A percentile compares a stretch with the other conserved stretches of the same genome.
phyloP scores from a whole-genome alignment of 2,113 vertebrate genomes.

The Prionailurus bengalensis region DNA sequence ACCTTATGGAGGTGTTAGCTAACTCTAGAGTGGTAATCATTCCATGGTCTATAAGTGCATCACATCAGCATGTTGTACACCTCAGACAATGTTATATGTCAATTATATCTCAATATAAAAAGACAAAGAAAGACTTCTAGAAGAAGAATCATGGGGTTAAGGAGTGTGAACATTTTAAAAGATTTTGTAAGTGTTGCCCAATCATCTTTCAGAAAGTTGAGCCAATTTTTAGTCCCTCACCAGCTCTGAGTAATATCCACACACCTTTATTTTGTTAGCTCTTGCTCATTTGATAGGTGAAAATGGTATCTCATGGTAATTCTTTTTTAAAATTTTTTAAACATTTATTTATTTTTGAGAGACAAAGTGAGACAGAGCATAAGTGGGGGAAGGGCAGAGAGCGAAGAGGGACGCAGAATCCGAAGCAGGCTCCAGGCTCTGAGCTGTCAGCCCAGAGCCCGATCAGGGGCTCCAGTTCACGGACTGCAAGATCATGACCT shows the following conservation, averaged over 20 bases:
- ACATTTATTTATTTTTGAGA: too few species aligned
- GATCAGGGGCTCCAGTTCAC: too few species aligned
- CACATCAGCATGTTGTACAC: neutral
- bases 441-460: too few species aligned
- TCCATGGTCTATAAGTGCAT: neutral
- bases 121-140: neutral
- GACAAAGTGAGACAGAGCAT: too few species aligned
- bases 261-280: neutral
- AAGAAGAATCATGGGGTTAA: conserved; percentile 37
- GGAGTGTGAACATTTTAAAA: conserved; percentile 16
- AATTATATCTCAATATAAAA: neutral
- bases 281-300: conserved; percentile 17
- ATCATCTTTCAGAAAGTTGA: conserved; percentile 41
- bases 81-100: neutral
- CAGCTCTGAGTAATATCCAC: neutral
- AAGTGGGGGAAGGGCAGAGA: too few species aligned
- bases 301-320: conserved; percentile 27
- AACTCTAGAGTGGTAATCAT: neutral
- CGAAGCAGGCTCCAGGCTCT: too few species aligned
- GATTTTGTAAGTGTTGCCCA: neutral
- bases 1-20: neutral
- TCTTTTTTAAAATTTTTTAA: neutral
- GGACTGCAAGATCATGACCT: too few species aligned
- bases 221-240: neutral
- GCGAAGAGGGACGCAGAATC: too few species aligned